phyloP scores from a whole-genome alignment of 2,797 vertebrate genomes.

The Thripadectes ignobilis region DNA sequence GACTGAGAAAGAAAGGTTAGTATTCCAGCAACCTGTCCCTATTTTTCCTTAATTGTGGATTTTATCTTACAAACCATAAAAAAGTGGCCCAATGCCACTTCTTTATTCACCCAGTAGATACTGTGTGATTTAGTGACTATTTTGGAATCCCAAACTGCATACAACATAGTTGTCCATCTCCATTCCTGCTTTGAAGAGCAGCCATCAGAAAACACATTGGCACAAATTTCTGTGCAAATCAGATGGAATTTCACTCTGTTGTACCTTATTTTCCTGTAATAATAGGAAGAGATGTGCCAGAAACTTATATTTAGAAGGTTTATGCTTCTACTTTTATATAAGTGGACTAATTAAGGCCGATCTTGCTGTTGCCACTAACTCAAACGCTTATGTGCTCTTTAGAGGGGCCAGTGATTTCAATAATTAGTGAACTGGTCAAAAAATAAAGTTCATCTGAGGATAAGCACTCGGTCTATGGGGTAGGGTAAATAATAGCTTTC shows the following conservation, averaged over 20 bases:
- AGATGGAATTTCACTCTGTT: conserved; percentile 38
- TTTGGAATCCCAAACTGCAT: conserved; percentile 35
- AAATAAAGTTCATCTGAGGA: conserved; percentile 77
- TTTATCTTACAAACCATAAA: not conserved
- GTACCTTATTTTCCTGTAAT: conserved; percentile 58
- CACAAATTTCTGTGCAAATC: conserved; percentile 52
- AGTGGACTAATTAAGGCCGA: conserved; percentile 71
- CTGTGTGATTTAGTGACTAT: conserved; percentile 45
- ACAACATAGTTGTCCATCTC: not conserved
- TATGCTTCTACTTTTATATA: conserved; percentile 72
- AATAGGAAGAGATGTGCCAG: conserved; percentile 56
- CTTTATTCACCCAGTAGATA: conserved; percentile 53
- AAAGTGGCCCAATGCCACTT: conserved; percentile 33
- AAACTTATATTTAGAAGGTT: conserved; percentile 68
- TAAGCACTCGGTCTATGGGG: conserved; percentile 51
- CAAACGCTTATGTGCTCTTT: conserved; percentile 58
- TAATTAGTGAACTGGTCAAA: conserved; percentile 76
- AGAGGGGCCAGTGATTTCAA: conserved; percentile 68
- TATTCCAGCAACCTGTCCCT: not conserved
- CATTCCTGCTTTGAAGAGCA: conserved; percentile 33
- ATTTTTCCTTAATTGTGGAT: not conserved
- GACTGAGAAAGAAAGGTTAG: not conserved
- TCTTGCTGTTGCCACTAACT: conserved; percentile 69
- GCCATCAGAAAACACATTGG: conserved; percentile 58
- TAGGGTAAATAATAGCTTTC: conserved; percentile 39